Conservation (phyloP, 2,888 invertebrate species). For the Blera fallax region DNA sequence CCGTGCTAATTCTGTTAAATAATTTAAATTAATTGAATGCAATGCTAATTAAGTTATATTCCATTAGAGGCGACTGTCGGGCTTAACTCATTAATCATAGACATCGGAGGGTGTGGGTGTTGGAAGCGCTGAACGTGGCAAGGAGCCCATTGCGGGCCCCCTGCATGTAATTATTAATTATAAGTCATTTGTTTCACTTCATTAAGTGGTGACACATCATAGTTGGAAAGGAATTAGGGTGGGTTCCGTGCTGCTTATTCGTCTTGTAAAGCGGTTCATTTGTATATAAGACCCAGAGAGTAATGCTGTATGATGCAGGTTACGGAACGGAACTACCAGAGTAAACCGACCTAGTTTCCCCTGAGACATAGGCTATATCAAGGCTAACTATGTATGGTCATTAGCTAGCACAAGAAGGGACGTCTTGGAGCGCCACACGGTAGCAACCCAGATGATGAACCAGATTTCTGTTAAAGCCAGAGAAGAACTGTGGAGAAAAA, state of each 20-base stretch:
- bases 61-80: slow-evolving; percentile 24
- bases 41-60: slow-evolving; percentile 61
- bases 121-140: no score
- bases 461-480: no score
- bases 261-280: background rate
- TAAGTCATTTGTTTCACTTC: slow-evolving; percentile 50
- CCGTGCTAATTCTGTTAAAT: slow-evolving; percentile 30
- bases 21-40: slow-evolving; percentile 64
- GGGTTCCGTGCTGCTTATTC: background rate
- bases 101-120: slow-evolving; percentile 15
- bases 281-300: no score
- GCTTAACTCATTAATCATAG: slow-evolving; percentile 56
- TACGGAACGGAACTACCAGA: no score
- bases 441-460: no score
- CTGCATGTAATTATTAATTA: slow-evolving; percentile 49
- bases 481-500: no score
- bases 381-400: no score
- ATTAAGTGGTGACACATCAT: slow-evolving; percentile 46
- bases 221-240: background rate
- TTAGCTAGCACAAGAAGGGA: no score
- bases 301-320: no score
- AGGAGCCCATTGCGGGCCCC: background rate
- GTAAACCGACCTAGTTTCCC: no score
- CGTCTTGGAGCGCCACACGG: no score
- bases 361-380: no score